Percentiles rank a stretch among this genome's conserved stretches.
These are phyloP conservation scores for Thripadectes ignobilis DNA, from an alignment of 2,797 vertebrate genomes.

Conservation along the genomic window DNA sequence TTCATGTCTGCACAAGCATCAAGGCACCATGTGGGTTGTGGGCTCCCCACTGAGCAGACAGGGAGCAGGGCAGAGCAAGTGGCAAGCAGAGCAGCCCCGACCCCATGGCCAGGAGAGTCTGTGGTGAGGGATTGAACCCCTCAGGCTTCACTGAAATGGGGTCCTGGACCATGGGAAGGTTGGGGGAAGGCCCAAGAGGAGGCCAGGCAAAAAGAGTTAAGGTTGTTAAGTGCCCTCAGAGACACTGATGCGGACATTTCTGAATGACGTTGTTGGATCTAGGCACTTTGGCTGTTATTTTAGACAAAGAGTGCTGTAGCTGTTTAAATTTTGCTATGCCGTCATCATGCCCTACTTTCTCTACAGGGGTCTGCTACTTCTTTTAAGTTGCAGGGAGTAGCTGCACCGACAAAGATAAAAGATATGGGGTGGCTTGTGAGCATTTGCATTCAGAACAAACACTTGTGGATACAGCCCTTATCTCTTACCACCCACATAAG, in stretches of 20 bases:
- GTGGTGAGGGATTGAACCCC: not conserved
- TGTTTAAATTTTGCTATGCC: not conserved
- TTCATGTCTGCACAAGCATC: not conserved
- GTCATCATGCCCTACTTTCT: not conserved
- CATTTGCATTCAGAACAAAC: not conserved
- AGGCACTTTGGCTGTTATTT: not conserved
- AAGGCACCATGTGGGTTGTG: fast-evolving
- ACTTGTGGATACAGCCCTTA: not conserved
- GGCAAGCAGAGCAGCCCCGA: not conserved
- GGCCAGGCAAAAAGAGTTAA: not conserved
- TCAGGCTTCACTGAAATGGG: not conserved
- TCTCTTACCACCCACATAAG: not conserved
- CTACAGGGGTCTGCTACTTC: not conserved
- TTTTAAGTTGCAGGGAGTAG: not conserved
- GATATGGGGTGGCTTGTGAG: not conserved
- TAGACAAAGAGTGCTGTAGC: not conserved
- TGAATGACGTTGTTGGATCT: not conserved
- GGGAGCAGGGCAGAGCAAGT: not conserved
- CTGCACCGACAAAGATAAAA: not conserved
- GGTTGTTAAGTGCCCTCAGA: not conserved
- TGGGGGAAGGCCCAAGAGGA: not conserved
- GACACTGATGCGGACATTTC: not conserved
- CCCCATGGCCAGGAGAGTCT: fast-evolving
- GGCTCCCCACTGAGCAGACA: not conserved
- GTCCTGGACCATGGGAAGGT: not conserved